A percentile compares a stretch with the other conserved stretches of the same genome.
Conservation (phyloP, 1,140 invertebrate species). For the Pantala flavescens region DNA sequence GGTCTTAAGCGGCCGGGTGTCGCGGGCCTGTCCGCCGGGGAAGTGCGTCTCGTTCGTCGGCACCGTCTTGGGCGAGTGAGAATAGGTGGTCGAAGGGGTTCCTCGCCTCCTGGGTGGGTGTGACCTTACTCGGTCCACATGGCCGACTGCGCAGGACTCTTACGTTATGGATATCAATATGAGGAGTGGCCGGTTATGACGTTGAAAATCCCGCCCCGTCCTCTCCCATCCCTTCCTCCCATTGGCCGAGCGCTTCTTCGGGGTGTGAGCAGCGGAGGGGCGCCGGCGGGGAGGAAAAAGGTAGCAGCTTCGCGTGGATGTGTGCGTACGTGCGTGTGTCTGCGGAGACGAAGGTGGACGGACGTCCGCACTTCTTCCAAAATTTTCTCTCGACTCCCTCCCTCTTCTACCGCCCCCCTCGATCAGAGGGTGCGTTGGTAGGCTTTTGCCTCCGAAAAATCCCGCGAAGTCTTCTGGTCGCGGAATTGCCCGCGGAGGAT, state of each 20-base stretch:
- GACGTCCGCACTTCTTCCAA: too few relatives aligned
- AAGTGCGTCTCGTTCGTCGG: too few relatives aligned
- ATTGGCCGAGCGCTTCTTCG: neutral
- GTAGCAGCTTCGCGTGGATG: too few relatives aligned
- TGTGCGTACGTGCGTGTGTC: too few relatives aligned
- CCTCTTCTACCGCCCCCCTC: too few relatives aligned
- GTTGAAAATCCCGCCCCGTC: neutral
- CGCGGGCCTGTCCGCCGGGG: neutral
- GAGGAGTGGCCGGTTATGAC: constrained; percentile 6
- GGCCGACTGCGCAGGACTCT: constrained; percentile 5
- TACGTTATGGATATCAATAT: constrained; percentile 4
- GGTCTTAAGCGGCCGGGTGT: neutral
- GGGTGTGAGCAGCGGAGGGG: neutral
- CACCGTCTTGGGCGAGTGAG: too few relatives aligned
- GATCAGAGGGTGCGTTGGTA: too few relatives aligned
- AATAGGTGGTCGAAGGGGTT: too few relatives aligned
- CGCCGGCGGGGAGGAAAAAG: neutral
- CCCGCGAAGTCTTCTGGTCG: too few relatives aligned
- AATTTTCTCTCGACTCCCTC: too few relatives aligned
- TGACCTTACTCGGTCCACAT: neutral
- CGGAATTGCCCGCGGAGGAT: neutral
- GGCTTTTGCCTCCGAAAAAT: too few relatives aligned
- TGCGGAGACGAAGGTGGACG: too few relatives aligned
- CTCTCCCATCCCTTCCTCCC: neutral
- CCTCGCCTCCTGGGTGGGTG: neutral